Evolutionary conservation across 2,113 vertebrate genomes (phyloP), one percentile per base, ranked within the genome.

Genomic region (Pandion haliaetus): DNA sequence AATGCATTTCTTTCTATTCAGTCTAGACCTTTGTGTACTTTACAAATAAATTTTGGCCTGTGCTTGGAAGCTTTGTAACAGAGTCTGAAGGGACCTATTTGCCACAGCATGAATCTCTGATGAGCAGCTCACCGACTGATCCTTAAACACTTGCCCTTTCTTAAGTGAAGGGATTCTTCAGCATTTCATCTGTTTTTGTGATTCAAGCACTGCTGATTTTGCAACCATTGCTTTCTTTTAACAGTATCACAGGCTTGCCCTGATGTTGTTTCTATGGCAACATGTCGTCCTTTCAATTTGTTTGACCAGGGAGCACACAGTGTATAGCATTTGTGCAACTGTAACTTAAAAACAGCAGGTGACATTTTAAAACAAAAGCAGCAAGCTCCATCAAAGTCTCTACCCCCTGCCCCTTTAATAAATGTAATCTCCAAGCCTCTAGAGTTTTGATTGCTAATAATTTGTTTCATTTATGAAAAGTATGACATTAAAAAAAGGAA

Each of bases 181-280:
- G 34, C 13, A 54, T 91, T 82, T 94, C 54, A 40, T 82, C 38
- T 62, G 36, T 1, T 62, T 72, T 66, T 92, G 54, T 78, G 82
- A 72, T 78, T 91, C 67, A 92, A 92, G 61, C n/a, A 42, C 40
- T 76, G 76, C 25, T 94, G 86, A 66, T 90, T 96, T 93, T 70
- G 42, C 36, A 88, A 62, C 34, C 2, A 1, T 42, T 86, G 36
- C 50, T 92, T 94, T 94, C 80, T 86, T 90, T 74, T 59, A 90
- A 47, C 76, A 86, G 26, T 72, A 95, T 77, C 90, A 78, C 25
- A 61, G 44, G 29, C 62, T 84, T 86, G 23, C 47, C 50, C 73
- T 81, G 62, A 82, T 80, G 62, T 57, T 94, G 92, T 96, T 96
- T 87, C 96, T 82, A 91, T 95, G 81, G 76, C 42, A 96, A 96